A percentile compares a stretch with the other conserved stretches of the same genome.
Conservation (phyloP, 2,888 invertebrate genomes). For the Griposia aprilina region DNA sequence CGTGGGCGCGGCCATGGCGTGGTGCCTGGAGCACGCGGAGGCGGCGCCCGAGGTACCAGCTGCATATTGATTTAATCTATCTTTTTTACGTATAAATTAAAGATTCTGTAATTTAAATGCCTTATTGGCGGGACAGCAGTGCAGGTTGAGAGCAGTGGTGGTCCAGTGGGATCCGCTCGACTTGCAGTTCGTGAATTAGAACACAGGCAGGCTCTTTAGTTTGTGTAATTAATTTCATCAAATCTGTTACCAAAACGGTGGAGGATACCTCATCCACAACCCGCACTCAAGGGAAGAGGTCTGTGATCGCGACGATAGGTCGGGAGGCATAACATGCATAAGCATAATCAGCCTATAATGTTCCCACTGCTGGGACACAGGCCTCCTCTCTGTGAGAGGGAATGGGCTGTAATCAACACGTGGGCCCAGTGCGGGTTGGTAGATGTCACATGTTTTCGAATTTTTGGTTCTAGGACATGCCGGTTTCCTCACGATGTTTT, state of each 20-base stretch:
- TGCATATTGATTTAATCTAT: neutral
- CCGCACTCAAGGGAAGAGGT: neutral
- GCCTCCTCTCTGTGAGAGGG: no score
- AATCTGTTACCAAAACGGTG: neutral
- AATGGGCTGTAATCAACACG: no score
- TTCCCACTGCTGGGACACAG: no score
- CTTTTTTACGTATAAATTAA: neutral
- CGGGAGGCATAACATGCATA: no score
- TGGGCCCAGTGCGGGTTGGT: no score
- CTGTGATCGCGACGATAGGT: neutral
- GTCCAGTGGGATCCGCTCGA: neutral
- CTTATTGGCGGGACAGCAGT: neutral
- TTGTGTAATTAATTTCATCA: neutral
- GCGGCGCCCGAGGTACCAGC: constrained; percentile 95
- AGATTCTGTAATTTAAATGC: no score
- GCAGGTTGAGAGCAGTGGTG: neutral
- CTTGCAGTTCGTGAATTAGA: no score
- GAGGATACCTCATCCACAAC: neutral
- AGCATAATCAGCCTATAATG: no score
- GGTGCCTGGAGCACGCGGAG: constrained; percentile 99
- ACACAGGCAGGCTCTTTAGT: neutral
- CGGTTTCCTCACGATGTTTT: no score
- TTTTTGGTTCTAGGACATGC: no score
- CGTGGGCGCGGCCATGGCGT: constrained; percentile 99
- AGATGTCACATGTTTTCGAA: no score